phyloP scores from a whole-genome alignment of 2,888 invertebrate genomes.

The Toxonevra muliebris region DNA sequence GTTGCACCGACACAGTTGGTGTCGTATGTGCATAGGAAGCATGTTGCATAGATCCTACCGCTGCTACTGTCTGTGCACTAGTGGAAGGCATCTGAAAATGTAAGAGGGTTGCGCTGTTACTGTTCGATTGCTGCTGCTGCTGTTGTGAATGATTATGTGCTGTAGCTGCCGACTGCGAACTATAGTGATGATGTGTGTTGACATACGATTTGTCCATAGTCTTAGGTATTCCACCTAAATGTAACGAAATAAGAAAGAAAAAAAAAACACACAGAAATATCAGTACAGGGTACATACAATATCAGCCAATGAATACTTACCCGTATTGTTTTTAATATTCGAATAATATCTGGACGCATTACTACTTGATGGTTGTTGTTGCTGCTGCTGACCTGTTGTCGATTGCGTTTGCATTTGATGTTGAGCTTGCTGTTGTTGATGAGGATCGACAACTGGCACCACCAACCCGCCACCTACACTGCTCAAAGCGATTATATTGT shows the following conservation, averaged over 20 bases:
- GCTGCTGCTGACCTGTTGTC: conserved; percentile 45
- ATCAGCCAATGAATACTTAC: conserved; percentile 30
- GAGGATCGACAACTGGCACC: conserved; percentile 55
- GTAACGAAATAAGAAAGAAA: not conserved
- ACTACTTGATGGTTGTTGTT: conserved; percentile 39
- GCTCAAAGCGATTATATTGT: conserved; percentile 48
- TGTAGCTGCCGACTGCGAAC: conserved; percentile 48
- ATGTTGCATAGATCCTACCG: conserved; percentile 52
- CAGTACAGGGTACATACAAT: no score
- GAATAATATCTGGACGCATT: conserved; percentile 51
- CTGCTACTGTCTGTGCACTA: conserved; percentile 43
- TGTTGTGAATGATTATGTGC: conserved; percentile 47
- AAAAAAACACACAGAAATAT: not conserved
- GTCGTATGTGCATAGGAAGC: conserved; percentile 55
- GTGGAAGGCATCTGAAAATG: conserved; percentile 60
- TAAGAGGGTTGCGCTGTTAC: conserved; percentile 45
- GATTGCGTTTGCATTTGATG: conserved; percentile 48
- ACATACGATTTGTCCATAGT: conserved; percentile 57
- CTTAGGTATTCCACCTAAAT: conserved; percentile 52
- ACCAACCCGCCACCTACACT: conserved; percentile 51
- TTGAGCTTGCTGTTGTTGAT: conserved; percentile 52
- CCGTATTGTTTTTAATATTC: conserved; percentile 51
- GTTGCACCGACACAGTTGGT: conserved; percentile 48
- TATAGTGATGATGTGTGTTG: conserved; percentile 56
- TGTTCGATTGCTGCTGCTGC: conserved; percentile 45